Evolutionary conservation across 2,113 vertebrate species (phyloP).

Genomic region (Anhinga anhinga): DNA sequence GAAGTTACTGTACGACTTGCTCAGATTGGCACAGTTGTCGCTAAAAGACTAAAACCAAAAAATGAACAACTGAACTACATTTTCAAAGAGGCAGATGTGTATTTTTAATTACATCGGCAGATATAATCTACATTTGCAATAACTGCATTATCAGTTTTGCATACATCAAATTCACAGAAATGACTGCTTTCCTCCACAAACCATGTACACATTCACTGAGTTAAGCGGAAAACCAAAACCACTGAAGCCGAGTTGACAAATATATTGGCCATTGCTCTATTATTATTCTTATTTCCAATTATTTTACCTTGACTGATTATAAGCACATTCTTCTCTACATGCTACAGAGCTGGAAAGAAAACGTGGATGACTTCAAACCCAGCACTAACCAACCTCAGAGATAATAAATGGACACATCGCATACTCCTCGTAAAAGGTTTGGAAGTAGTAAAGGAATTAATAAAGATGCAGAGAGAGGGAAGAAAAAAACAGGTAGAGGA

Average conservation of each 20-base stretch:
- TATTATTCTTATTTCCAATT: conserved; percentile 11
- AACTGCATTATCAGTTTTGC: background rate
- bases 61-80: background rate
- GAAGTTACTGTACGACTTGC: background rate
- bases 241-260: background rate
- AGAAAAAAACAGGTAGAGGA: background rate
- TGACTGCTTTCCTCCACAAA: background rate
- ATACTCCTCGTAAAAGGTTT: background rate
- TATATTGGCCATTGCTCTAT: background rate
- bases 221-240: background rate
- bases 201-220: background rate
- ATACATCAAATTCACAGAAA: background rate
- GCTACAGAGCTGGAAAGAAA: background rate
- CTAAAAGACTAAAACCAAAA: background rate
- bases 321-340: background rate
- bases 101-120: background rate
- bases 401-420: background rate
- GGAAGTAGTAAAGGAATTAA: background rate
- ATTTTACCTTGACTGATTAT: conserved; percentile 32
- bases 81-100: conserved; percentile 35
- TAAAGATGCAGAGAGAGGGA: background rate
- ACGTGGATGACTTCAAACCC: background rate
- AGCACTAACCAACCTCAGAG: background rate
- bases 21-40: background rate
- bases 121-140: background rate